Evolutionary conservation across 2,888 invertebrate species (phyloP).

Genomic region (Chymomyza fuscimana): DNA sequence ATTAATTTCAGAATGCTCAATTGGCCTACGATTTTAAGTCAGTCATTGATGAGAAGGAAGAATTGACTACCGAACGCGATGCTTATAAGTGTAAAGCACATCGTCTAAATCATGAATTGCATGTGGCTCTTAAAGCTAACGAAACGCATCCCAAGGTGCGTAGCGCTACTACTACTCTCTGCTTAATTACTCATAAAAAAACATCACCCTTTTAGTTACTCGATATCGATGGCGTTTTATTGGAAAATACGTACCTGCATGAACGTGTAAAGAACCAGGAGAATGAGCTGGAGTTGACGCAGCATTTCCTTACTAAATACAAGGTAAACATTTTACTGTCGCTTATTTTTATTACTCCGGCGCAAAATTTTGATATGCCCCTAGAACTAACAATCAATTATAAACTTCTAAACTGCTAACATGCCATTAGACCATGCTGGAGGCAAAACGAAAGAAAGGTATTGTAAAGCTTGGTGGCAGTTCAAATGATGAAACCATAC

Average conservation of each 20-base stretch:
- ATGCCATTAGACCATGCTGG: conserved; percentile 83
- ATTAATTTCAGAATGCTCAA: conserved; percentile 83
- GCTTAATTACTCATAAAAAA: too few species aligned
- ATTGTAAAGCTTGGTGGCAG: conserved; percentile 85
- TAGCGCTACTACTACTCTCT: not conserved
- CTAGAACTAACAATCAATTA: conserved; percentile 4
- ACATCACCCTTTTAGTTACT: conserved; percentile 80
- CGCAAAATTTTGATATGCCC: not conserved
- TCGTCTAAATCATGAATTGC: conserved; percentile 89
- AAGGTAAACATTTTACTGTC: conserved; percentile 82
- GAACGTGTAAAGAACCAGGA: conserved; percentile 89
- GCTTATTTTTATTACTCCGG: not conserved
- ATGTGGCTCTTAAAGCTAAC: conserved; percentile 83
- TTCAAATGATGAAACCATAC: conserved; percentile 84
- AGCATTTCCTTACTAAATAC: conserved; percentile 87
- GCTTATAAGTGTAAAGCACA: conserved; percentile 91
- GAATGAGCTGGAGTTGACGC: conserved; percentile 88
- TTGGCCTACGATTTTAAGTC: conserved; percentile 88
- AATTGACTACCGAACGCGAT: conserved; percentile 88
- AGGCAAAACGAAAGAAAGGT: conserved; percentile 87
- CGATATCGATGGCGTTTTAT: conserved; percentile 89
- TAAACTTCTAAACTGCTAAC: not conserved
- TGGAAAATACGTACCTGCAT: conserved; percentile 91
- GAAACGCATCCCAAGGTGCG: conserved; percentile 75
- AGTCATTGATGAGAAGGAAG: conserved; percentile 91